Evolutionary conservation across 2,797 vertebrate species (phyloP).

Genomic region (Cuculus canorus): DNA sequence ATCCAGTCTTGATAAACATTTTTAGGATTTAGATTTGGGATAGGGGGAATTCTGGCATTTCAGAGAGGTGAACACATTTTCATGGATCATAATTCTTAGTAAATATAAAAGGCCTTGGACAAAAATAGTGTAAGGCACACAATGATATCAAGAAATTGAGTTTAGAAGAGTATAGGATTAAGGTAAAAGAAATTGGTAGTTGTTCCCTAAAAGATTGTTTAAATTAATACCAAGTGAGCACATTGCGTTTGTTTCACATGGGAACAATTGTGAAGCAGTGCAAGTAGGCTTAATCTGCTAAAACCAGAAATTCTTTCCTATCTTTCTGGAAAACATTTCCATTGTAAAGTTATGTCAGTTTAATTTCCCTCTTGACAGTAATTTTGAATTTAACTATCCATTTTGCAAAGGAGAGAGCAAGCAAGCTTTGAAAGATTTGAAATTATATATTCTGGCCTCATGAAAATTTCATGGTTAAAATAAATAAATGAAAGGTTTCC

Average conservation of each 20-base stretch:
- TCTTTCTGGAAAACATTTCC: not conserved
- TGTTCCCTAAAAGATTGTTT: conserved; percentile 1
- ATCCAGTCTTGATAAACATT: not conserved
- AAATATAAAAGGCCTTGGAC: not conserved
- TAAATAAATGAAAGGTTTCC: conserved; percentile 42
- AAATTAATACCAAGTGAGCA: not conserved
- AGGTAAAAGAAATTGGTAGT: not conserved
- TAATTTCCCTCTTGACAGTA: not conserved
- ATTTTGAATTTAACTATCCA: not conserved
- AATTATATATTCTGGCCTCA: conserved; percentile 3
- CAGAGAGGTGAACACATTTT: not conserved
- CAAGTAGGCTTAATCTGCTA: not conserved
- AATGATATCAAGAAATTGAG: not conserved
- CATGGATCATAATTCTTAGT: not conserved
- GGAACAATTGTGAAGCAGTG: not conserved
- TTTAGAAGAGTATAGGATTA: not conserved
- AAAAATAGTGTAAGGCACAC: not conserved
- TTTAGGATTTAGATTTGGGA: not conserved
- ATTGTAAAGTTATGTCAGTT: not conserved
- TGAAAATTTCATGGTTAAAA: conserved; percentile 28
- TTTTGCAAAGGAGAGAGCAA: conserved; percentile 11
- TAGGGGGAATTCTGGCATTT: not conserved
- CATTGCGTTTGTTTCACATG: not conserved
- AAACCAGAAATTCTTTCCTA: not conserved
- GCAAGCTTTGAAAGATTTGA: not conserved